Base-by-base conservation (phyloP, 2,888 invertebrate species). In the Clanis bilineata region DNA sequence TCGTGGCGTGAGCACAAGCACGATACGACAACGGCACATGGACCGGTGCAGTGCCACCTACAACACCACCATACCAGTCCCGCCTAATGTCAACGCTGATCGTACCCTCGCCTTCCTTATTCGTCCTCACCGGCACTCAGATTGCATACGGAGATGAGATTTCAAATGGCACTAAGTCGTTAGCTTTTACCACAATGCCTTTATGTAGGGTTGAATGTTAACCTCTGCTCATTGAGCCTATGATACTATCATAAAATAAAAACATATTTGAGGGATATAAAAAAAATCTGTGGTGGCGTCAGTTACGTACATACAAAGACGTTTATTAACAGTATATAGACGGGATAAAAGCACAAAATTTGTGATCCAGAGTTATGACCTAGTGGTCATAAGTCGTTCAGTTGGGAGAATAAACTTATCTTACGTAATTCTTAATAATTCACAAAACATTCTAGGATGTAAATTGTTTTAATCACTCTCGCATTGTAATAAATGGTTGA, bases 1-100 rank as follows among this genome's bases (percentile, higher is more conserved):
- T 90, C 90, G 81, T 80, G 81, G 79, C 90, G 90, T 90, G 89
- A 84, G 80, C 74, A 73, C 64, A 73, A 79, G 86, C 90, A 90
- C 90, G 90, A 89, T 76, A 74, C 67, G 72, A 74, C 68, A 22
- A 56, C 64, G 58, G 62, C 62, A 66, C 51, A 51, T 51, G 51
- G 28, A 61, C 69, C 65, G 57, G 59, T 56, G 54, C 65, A 56
- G 59, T 56, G 54, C 64, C 63, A 57, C 62, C 63, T 58, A 56
- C 64, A 64, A 10, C 38, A 47, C 21, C 47, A 51, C 51, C 51
- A 18, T 57, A 56, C 60, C 54, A 54, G 59, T 62, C 64, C 63
- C 62, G 61, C 62, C 65, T 62, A 60, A 67, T 72, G 68, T 73
- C 74, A 74, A 70, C 71, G 64, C 66, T 65, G 18, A 18, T 64